Evolutionary conservation across 2,888 invertebrate species (phyloP), one percentile per base, ranked within the genome.

Genomic region (Hydrotaea cyrtoneurina): DNA sequence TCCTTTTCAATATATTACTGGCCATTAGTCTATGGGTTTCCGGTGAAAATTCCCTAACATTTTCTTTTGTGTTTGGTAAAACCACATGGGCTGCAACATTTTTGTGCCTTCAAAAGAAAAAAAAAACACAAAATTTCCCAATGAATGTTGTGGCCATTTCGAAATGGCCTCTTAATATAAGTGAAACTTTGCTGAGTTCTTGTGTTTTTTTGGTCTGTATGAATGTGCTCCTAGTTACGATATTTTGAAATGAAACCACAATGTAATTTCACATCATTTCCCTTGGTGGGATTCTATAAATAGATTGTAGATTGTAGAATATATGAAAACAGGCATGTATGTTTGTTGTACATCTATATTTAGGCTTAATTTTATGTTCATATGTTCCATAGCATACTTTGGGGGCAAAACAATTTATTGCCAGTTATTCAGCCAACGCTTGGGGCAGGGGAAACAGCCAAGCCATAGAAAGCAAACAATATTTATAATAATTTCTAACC

Each of bases 111-210:
- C n/a, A 50, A n/a, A 31, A 31, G 7, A 31, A 50, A 31, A 31
- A 31, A 31, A 50, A 50, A 50, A 13, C 50, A n/a, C n/a, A 50
- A 50, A 50, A 50, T 50, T 50, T n/a, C 50, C 50, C 13, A 50
- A 50, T 50, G n/a, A 50, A 50, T 50, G 50, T 50, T n/a, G n/a
- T 1, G 50, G 50, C 50, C n/a, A 50, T 50, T 50, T n/a, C 5
- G 2, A 50, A 50, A 50, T n/a, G 15, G 50, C n/a, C n/a, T 50
- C 50, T 2, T 50, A 50, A 50, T 50, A 50, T 13, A 50, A 50
- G 50, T 50, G n/a, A 50, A 50, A 50, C 50, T 50, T 50, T 50
- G 50, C 50, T 50, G 50, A 50, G 50, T 50, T n/a, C n/a, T 50
- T n/a, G 1, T 2, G 2, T 50, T 50, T 50, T 50, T 15, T 50